Evolutionary conservation across 2,888 invertebrate genomes (phyloP).

Genomic region (Clusia tigrina): DNA sequence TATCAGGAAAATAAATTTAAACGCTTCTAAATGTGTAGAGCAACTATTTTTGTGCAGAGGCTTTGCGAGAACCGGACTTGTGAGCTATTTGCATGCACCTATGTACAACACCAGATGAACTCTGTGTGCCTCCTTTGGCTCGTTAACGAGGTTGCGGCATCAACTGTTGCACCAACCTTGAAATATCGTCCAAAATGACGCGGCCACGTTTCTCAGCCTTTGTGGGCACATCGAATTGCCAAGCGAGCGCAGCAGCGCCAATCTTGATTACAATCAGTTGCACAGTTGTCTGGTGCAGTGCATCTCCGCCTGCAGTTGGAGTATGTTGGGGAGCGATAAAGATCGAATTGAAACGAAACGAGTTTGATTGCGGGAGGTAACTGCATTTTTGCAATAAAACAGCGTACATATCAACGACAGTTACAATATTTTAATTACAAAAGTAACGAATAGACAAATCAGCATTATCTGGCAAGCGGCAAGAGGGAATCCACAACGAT

Average conservation of each 20-base stretch:
- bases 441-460: neutral
- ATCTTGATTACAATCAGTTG: slow-evolving; percentile 2
- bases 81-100: slow-evolving; percentile 1
- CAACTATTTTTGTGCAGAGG: neutral
- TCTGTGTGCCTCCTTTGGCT: neutral
- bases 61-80: slow-evolving; percentile 2
- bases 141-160: neutral
- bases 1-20: neutral
- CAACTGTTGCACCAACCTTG: slow-evolving; percentile 6
- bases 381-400: neutral
- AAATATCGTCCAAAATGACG: slow-evolving; percentile 6
- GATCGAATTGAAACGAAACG: slow-evolving; percentile 4
- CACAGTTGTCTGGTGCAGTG: neutral
- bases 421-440: slow-evolving; percentile 10
- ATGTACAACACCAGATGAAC: no score
- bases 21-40: neutral
- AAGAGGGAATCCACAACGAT: no score
- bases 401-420: neutral
- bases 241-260: neutral
- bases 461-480: no score
- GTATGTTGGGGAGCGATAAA: slow-evolving; percentile 3
- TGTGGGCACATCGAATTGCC: neutral
- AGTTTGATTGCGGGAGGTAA: slow-evolving; percentile 6
- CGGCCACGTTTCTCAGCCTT: neutral
- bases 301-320: slow-evolving; percentile 1